phyloP scores from a whole-genome alignment of 2,797 vertebrate species.

The Lacerta viridis region DNA sequence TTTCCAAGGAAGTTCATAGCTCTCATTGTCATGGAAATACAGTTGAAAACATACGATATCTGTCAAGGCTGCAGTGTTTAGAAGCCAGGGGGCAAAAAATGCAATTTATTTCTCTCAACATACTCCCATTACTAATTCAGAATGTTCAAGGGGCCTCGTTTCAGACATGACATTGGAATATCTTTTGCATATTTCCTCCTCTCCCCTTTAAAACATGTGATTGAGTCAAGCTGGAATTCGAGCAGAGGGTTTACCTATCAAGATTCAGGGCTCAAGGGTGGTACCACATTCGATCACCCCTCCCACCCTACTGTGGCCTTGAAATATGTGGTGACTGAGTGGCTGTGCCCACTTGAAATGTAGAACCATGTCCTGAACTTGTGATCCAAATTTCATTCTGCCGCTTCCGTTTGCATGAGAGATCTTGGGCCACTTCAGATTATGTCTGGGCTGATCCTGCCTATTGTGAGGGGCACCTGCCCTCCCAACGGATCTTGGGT shows the following conservation, averaged over 20 bases:
- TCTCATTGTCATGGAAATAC: not conserved
- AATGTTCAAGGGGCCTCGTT: not conserved
- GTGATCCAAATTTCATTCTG: not conserved
- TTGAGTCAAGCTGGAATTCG: not conserved
- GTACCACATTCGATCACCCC: not conserved
- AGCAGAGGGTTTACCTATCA: not conserved
- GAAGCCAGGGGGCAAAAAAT: not conserved
- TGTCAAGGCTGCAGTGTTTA: not conserved
- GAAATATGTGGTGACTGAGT: not conserved
- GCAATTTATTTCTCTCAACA: not conserved
- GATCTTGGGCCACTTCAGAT: no score
- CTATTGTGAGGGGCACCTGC: no score
- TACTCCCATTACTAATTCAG: not conserved
- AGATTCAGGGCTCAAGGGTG: not conserved
- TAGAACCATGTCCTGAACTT: not conserved
- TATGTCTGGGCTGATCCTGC: not conserved
- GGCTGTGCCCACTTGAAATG: not conserved
- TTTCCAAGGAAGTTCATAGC: not conserved
- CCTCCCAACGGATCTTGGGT: no score
- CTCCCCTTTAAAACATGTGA: not conserved
- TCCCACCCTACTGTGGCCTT: not conserved
- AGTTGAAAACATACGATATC: not conserved
- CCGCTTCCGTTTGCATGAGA: not conserved
- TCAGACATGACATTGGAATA: not conserved
- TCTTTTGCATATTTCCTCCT: not conserved